phyloP scores from a whole-genome alignment of 1,140 invertebrate genomes.

The Carcinoscorpius rotundicauda region DNA sequence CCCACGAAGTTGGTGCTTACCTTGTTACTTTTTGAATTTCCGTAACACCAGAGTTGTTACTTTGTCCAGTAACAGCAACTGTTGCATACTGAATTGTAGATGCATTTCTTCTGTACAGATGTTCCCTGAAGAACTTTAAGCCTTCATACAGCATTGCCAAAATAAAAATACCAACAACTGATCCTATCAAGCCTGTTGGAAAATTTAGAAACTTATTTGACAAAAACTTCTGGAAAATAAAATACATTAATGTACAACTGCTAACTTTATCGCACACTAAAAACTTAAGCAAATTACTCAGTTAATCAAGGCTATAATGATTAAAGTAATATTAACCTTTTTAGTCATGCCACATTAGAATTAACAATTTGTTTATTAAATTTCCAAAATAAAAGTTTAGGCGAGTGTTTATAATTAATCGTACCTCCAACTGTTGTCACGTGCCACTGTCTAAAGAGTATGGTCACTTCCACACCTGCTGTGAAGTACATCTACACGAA shows the following conservation, averaged over 20 bases:
- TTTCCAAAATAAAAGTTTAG: no score
- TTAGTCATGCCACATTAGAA: no score
- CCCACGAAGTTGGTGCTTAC: no score
- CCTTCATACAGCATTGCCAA: slow-evolving; percentile 79
- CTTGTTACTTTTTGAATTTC: slow-evolving; percentile 15
- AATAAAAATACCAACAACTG: slow-evolving; percentile 71
- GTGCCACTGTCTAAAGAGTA: slow-evolving; percentile 14
- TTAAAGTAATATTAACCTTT: no score
- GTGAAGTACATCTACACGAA: slow-evolving; percentile 11
- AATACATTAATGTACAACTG: no score
- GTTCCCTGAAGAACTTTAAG: slow-evolving; percentile 65
- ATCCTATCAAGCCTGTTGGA: slow-evolving; percentile 53
- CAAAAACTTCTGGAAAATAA: no score
- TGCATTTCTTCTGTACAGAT: slow-evolving; percentile 14
- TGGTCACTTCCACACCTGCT: slow-evolving; percentile 5
- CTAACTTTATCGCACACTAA: no score
- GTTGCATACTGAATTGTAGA: slow-evolving; percentile 16
- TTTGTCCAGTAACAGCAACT: slow-evolving; percentile 14
- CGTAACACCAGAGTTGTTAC: not conserved
- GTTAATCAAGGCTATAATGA: no score
- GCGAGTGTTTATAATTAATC: no score
- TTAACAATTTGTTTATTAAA: no score
- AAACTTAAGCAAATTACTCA: no score
- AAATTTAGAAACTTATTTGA: no score
- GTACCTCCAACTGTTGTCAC: slow-evolving; percentile 13